Conservation (phyloP, 2,797 vertebrate species). For the Mallotus villosus region DNA sequence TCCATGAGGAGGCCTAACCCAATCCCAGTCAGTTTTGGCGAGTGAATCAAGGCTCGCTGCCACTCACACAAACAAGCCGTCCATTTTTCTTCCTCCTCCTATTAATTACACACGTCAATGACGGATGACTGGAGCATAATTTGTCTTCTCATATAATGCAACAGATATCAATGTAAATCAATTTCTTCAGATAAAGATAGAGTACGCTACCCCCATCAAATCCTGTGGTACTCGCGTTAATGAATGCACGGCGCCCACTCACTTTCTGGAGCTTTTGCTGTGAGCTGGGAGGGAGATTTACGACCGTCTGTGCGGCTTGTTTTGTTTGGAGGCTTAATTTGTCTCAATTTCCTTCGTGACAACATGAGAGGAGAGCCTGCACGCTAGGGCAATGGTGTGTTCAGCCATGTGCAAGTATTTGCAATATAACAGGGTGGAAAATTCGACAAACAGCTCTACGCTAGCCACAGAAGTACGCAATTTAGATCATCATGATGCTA, state of each 20-base stretch:
- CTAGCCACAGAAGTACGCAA: background rate
- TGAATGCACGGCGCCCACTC: slow-evolving; percentile 49
- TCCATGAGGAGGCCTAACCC: background rate
- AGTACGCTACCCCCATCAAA: slow-evolving; percentile 43
- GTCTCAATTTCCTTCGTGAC: slow-evolving; percentile 24
- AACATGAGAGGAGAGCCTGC: slow-evolving; percentile 28
- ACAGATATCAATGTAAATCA: slow-evolving; percentile 70
- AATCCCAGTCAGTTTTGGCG: slow-evolving; percentile 49
- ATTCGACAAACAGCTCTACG: background rate
- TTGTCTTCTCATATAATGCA: slow-evolving; percentile 64
- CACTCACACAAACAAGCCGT: slow-evolving; percentile 61
- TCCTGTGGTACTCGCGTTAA: slow-evolving; percentile 48
- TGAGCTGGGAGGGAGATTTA: slow-evolving; percentile 38
- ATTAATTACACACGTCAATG: slow-evolving; percentile 69
- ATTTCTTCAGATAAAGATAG: slow-evolving; percentile 75
- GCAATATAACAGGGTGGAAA: slow-evolving; percentile 27
- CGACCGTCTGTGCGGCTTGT: slow-evolving; percentile 33
- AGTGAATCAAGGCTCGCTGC: slow-evolving; percentile 53
- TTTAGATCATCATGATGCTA: background rate
- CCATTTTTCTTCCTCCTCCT: slow-evolving; percentile 57
- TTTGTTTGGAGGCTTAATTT: slow-evolving; percentile 43
- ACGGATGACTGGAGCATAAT: slow-evolving; percentile 63
- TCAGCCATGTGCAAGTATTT: slow-evolving; percentile 35
- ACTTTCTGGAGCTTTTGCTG: slow-evolving; percentile 11
- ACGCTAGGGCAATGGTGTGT: slow-evolving; percentile 26